Base-by-base conservation (phyloP, 2,113 vertebrate genomes). In the Hoplias malabaricus region DNA sequence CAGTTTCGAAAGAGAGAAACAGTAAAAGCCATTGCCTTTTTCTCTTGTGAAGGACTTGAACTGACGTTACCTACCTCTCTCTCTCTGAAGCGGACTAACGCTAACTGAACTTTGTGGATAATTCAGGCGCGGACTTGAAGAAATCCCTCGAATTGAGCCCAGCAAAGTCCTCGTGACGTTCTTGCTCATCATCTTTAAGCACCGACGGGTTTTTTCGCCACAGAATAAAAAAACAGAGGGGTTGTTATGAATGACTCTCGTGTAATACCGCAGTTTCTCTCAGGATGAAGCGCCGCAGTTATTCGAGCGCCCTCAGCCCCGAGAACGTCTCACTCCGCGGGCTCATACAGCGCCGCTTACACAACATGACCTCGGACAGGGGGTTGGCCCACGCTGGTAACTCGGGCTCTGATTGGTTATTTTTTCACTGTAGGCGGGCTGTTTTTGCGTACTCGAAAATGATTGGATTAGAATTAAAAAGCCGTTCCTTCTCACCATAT, bases 131-230 rank as follows among this genome's bases (percentile, higher is more conserved):
- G 25, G 54, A 8, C 36, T 61, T 2, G 25, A 53, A 36, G 50
- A 77, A 67, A 80, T 50, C 10, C 69, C 83, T 38, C 80, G 66
- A 10, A 82, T 34, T 25, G 69, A 69, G 34, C 61, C 70, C 40
- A 81, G 33, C 71, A 85, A 36, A 63, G 57, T 81, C n/a, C 33
- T 84, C 36, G 77, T 33, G 19, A 79, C 62, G 29, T 70, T 76
- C 67, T 61, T 83, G 57, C 75, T 75, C 57, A 83, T 63, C 86
- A 86, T 86, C 14, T 43, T 84, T 6, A 29, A 13, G 12, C 12
- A 27, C 4, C 13, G 21, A n/a, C 29, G 5, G 25, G 16, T 53
- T 36, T 40, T 33, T 54, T 46, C 33, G 34, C 14, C 6, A 16
- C 6, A 48, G 57, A 40, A 40, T n/a, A 50, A 13, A 43, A 2